phyloP scores from a whole-genome alignment of 2,797 vertebrate genomes.

The Kryptopterus vitreolus region DNA sequence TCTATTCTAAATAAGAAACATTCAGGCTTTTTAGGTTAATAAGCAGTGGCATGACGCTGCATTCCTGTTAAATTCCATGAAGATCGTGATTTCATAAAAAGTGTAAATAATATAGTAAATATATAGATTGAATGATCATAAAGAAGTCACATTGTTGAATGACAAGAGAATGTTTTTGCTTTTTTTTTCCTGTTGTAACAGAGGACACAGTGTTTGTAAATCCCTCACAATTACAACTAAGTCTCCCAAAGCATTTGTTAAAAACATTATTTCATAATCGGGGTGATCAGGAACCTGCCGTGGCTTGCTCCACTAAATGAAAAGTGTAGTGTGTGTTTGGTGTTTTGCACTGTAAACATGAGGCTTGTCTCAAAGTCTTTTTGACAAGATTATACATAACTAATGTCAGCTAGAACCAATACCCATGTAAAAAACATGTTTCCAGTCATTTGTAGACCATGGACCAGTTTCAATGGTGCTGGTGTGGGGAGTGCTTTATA shows the following conservation, averaged over 20 bases:
- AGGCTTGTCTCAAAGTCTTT: neutral
- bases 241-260: slow-evolving; percentile 3
- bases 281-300: neutral
- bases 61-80: neutral
- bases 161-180: neutral
- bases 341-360: neutral
- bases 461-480: too few relatives aligned
- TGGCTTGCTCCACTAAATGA: neutral
- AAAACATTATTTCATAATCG: neutral
- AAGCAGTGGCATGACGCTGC: neutral
- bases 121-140: neutral
- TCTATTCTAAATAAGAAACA: neutral
- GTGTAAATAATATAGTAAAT: too few relatives aligned
- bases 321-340: neutral
- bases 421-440: neutral
- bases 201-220: neutral
- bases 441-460: too few relatives aligned
- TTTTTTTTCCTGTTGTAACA: neutral
- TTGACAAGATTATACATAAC: neutral
- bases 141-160: neutral
- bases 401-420: neutral
- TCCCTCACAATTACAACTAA: neutral
- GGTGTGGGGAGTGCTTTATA: too few relatives aligned
- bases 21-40: neutral
- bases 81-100: neutral